Evolutionary conservation across 2,797 vertebrate species (phyloP).

Genomic region (Cyclura pinguis): DNA sequence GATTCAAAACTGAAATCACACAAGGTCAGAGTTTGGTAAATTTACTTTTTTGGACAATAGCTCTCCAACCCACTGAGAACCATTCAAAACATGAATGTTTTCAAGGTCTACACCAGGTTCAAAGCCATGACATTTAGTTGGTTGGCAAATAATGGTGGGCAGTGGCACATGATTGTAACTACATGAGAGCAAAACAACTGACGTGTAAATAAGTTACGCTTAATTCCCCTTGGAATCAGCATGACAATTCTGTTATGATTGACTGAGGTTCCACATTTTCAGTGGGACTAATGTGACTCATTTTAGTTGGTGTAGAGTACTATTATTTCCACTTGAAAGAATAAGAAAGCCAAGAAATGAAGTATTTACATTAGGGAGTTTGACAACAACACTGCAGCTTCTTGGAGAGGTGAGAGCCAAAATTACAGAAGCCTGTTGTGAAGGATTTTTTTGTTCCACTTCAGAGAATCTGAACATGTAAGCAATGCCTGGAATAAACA

Average conservation of each 20-base stretch:
- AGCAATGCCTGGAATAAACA: slow-evolving; percentile 67
- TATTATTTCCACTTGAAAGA: not conserved
- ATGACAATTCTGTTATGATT: not conserved
- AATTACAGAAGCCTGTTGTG: slow-evolving; percentile 75
- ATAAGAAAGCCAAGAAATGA: not conserved
- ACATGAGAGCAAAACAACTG: not conserved
- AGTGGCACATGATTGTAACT: not conserved
- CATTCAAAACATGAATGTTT: too few species aligned
- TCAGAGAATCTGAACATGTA: slow-evolving; percentile 72
- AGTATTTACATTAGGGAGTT: slow-evolving; percentile 72
- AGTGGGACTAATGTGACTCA: too few species aligned
- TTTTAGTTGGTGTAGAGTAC: not conserved
- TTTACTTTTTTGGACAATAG: not conserved
- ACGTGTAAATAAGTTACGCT: not conserved
- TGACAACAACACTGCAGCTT: slow-evolving; percentile 71
- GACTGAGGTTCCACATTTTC: not conserved
- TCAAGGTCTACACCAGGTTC: too few species aligned
- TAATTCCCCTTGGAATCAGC: not conserved
- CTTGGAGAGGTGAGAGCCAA: slow-evolving; percentile 73
- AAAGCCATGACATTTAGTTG: too few species aligned
- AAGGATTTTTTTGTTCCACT: slow-evolving; percentile 68
- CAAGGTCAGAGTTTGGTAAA: not conserved
- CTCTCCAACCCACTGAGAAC: not conserved
- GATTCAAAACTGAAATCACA: not conserved
- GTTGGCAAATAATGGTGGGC: too few species aligned